phyloP scores from a whole-genome alignment of 2,888 invertebrate species.

The Xylocampa areola region DNA sequence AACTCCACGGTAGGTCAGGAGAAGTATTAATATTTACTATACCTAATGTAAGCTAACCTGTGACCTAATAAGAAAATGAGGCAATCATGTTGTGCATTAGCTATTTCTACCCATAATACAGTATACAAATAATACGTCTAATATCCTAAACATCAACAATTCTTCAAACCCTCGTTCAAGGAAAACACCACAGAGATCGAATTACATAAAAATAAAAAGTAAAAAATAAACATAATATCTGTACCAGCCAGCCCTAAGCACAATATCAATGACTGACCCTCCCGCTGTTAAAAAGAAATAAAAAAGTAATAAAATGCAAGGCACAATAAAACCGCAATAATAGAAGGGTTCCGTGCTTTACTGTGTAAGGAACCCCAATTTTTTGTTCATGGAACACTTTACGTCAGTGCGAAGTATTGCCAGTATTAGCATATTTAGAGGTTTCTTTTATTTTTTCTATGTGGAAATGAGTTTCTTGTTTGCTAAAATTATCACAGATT shows the following conservation, averaged over 20 bases:
- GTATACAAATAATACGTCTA: background rate
- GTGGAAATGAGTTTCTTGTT: background rate
- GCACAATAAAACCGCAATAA: constrained; percentile 75
- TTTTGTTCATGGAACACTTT: constrained; percentile 60
- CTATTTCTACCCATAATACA: background rate
- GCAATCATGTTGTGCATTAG: background rate
- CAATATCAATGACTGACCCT: constrained; percentile 74
- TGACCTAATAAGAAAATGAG: too few species aligned
- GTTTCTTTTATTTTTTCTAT: constrained; percentile 23
- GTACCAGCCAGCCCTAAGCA: constrained; percentile 73
- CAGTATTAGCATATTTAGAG: constrained; percentile 51
- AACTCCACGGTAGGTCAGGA: too few species aligned
- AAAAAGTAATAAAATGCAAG: constrained; percentile 89
- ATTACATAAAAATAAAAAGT: constrained; percentile 26
- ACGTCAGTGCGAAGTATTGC: constrained; percentile 55
- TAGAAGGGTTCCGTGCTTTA: constrained; percentile 72
- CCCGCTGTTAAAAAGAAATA: constrained; percentile 86
- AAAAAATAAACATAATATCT: constrained; percentile 5
- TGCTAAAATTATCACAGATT: too few species aligned
- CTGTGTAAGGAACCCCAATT: constrained; percentile 65
- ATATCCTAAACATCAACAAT: background rate
- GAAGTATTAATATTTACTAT: too few species aligned
- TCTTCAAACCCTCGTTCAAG: constrained; percentile 17
- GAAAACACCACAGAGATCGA: constrained; percentile 24
- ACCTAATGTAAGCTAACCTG: too few species aligned